These are phyloP conservation scores for Melanotaenia nigrans DNA, from an alignment of 2,797 vertebrate genomes.

Conservation along the genomic window DNA sequence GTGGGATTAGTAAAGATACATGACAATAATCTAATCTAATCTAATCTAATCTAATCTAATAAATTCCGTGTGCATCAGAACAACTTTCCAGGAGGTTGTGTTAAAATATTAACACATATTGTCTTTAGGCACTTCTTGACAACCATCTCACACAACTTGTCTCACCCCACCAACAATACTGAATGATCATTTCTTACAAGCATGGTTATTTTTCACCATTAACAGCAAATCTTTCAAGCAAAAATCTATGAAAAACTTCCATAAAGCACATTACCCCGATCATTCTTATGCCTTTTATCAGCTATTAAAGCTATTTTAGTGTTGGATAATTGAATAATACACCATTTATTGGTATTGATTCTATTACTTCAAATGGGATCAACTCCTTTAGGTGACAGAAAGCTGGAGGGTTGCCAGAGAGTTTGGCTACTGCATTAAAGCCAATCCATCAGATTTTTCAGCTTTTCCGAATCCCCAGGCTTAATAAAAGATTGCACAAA, in stretches of 20 bases:
- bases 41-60: slow-evolving; percentile 34
- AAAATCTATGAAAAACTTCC: slow-evolving; percentile 25
- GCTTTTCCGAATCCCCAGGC: slow-evolving; percentile 54
- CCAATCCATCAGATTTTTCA: slow-evolving; percentile 66
- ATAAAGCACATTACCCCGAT: slow-evolving; percentile 5
- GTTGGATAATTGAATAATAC: slow-evolving; percentile 64
- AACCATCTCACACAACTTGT: slow-evolving; percentile 4
- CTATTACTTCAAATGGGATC: slow-evolving; percentile 55
- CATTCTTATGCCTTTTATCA: slow-evolving; percentile 37
- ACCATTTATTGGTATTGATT: slow-evolving; percentile 65
- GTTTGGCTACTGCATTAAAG: slow-evolving; percentile 45
- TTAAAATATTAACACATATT: slow-evolving; percentile 3
- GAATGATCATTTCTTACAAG: slow-evolving; percentile 17
- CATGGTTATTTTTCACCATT: slow-evolving; percentile 17
- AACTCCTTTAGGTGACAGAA: slow-evolving; percentile 33
- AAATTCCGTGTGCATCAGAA: no score
- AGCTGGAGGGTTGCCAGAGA: slow-evolving; percentile 40
- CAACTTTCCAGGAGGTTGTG: neutral
- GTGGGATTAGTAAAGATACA: slow-evolving; percentile 19
- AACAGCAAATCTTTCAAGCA: slow-evolving; percentile 4
- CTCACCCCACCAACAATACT: slow-evolving; percentile 2
- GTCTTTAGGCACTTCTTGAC: slow-evolving; percentile 4
- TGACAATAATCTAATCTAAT: neutral
- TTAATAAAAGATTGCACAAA: slow-evolving; percentile 1
- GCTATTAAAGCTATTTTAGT: slow-evolving; percentile 42